A percentile compares a stretch with the other conserved stretches of the same genome.
phyloP scores from a whole-genome alignment of 2,888 invertebrate species.

The Aspidiotus destructor region DNA sequence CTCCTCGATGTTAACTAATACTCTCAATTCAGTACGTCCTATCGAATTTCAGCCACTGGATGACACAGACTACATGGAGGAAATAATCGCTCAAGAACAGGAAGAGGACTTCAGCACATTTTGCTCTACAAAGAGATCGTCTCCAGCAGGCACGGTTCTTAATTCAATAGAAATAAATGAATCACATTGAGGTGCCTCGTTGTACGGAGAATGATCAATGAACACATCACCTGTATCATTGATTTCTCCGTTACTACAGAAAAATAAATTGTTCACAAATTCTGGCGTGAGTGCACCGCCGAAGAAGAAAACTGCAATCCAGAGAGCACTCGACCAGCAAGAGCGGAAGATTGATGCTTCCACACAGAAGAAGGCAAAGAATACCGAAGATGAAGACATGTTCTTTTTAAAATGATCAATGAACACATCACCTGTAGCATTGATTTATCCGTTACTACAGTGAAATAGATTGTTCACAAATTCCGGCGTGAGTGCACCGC shows the following conservation, averaged over 20 bases:
- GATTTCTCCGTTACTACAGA: neutral
- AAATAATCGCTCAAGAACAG: neutral
- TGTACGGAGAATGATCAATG: neutral
- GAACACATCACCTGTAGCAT: neutral
- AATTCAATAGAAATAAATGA: neutral
- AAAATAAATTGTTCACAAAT: neutral
- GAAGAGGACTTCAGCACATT: constrained; percentile 4
- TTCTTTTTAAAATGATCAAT: neutral
- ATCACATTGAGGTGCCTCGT: neutral
- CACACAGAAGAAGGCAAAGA: neutral
- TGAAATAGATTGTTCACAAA: neutral
- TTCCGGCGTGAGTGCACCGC: neutral
- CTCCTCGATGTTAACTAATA: neutral
- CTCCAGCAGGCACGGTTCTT: neutral
- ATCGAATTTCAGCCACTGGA: neutral
- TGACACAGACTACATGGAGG: neutral
- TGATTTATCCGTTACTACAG: neutral
- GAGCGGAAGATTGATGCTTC: neutral
- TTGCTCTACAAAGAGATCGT: neutral
- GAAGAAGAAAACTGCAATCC: neutral
- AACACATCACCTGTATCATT: neutral
- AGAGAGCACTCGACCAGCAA: neutral
- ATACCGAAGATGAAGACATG: neutral
- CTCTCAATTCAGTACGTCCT: neutral
- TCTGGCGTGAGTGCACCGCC: neutral